Evolutionary conservation across 2,888 invertebrate species (phyloP), one percentile per base, ranked within the genome.

Genomic region (Bembecia ichneumoniformis): DNA sequence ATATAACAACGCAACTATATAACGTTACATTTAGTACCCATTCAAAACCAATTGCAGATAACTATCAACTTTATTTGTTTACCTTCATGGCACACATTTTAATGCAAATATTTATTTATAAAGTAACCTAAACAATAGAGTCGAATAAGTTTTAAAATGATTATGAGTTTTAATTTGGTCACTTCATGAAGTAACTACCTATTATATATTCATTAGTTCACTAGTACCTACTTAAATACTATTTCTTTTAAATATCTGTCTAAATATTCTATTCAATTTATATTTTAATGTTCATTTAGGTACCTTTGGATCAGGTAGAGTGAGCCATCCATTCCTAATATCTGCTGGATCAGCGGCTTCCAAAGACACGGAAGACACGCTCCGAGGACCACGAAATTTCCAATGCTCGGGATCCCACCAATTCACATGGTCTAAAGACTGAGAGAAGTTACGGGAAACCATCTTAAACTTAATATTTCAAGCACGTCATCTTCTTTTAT

Each of bases 281-380:
- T 20, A 20, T 1, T 2, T 28, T 5, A 28, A 28, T 0, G 3
- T 28, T 7, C 7, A 28, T 28, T 7, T 9, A 28, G 9, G 7
- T 28, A 82, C 82, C 82, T 81, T 71, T 47, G 68, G 52, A 51
- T 70, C 65, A 2, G 68, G 56, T 34, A 86, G 59, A 1, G 84
- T 84, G 14, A 84, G 66, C 86, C 86, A 87, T 1, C 82, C 83
- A 50, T 83, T 84, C 51, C 83, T 76, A 45, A 83, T 80, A 1
- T 80, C 77, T 1, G 59, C 58, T 0, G 78, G 77, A 49, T 84
- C 79, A 16, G 68, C 70, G 3, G 65, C 72, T 52, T 78, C 77
- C 50, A 82, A 52, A 0, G 78, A 78, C 35, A 76, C 63, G 0
- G 83, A 81, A 2, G 83, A 77, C 11, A 74, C 58, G 13, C 64